phyloP scores from a whole-genome alignment of 2,797 vertebrate genomes.

The Sebastes goodei region DNA sequence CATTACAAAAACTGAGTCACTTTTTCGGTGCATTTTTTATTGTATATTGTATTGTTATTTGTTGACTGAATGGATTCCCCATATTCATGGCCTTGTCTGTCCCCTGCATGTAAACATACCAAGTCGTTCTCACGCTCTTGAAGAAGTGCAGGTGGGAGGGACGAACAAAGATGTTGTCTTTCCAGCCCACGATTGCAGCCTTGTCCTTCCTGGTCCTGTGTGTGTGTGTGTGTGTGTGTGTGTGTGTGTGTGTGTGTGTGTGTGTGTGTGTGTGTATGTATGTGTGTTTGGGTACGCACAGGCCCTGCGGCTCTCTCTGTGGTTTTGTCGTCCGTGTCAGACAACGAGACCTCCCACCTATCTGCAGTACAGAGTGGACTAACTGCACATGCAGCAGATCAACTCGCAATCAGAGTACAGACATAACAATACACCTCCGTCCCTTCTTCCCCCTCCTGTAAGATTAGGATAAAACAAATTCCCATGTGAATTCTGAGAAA shows the following conservation, averaged over 20 bases:
- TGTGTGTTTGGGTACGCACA: conserved; percentile 59
- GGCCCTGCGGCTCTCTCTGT: conserved; percentile 48
- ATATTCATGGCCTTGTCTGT: neutral
- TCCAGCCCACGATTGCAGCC: conserved; percentile 29
- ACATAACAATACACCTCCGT: conserved; percentile 57
- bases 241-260: conserved; percentile 62
- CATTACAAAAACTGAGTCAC: neutral
- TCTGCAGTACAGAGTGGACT: conserved; percentile 17
- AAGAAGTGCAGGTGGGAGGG: conserved; percentile 52
- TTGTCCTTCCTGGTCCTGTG: conserved; percentile 44
- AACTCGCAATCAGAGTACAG: conserved; percentile 57
- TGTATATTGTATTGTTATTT: neutral
- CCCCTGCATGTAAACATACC: neutral
- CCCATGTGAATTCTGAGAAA: conserved; percentile 15
- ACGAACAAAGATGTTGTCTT: conserved; percentile 49
- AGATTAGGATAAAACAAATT: conserved; percentile 16
- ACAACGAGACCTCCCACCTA: conserved; percentile 43
- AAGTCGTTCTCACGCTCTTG: conserved; percentile 39
- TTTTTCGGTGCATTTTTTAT: neutral
- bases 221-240: conserved; percentile 58
- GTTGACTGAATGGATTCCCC: neutral
- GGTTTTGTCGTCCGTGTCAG: conserved; percentile 40
- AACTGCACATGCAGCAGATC: conserved; percentile 35
- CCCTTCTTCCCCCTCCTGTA: neutral
- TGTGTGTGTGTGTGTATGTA: conserved; percentile 55